A percentile compares a stretch with the other conserved stretches of the same genome.
phyloP scores from a whole-genome alignment of 2,113 vertebrate species.

The Etheostoma spectabile region DNA sequence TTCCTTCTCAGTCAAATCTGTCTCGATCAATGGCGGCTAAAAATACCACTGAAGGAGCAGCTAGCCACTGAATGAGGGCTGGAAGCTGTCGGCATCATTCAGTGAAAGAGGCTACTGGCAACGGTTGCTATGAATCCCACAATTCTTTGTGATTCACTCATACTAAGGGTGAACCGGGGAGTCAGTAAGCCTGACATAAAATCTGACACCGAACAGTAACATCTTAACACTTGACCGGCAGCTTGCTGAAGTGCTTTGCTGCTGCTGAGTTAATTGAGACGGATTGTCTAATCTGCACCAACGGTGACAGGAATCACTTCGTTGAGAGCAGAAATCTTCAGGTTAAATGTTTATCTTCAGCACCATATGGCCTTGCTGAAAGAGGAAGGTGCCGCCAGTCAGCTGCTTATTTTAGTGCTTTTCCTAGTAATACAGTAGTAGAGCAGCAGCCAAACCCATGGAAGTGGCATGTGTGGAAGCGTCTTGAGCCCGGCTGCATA shows the following conservation, averaged over 20 bases:
- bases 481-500: slow-evolving; percentile 38
- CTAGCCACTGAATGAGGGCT: slow-evolving; percentile 67
- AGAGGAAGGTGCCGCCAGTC: slow-evolving; percentile 37
- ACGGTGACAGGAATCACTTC: slow-evolving; percentile 13
- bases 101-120: slow-evolving; percentile 61
- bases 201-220: not conserved
- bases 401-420: slow-evolving; percentile 30
- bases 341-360: slow-evolving; percentile 49
- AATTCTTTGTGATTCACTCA: slow-evolving; percentile 40
- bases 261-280: not conserved
- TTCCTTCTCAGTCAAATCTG: slow-evolving; percentile 72
- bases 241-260: not conserved
- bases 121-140: slow-evolving; percentile 57
- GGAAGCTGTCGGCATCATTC: slow-evolving; percentile 68
- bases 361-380: slow-evolving; percentile 49
- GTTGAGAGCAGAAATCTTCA: slow-evolving; percentile 11
- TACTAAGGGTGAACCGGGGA: slow-evolving; percentile 2
- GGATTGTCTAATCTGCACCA: slow-evolving; percentile 8
- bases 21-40: slow-evolving; percentile 81
- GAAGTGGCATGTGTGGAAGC: slow-evolving; percentile 10
- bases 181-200: slow-evolving; percentile 33
- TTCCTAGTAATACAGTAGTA: slow-evolving; percentile 32
- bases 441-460: slow-evolving; percentile 27
- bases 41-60: slow-evolving; percentile 79
- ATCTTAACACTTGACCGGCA: not conserved